phyloP scores from a whole-genome alignment of 2,113 vertebrate genomes.

The Acrocephalus arundinaceus region DNA sequence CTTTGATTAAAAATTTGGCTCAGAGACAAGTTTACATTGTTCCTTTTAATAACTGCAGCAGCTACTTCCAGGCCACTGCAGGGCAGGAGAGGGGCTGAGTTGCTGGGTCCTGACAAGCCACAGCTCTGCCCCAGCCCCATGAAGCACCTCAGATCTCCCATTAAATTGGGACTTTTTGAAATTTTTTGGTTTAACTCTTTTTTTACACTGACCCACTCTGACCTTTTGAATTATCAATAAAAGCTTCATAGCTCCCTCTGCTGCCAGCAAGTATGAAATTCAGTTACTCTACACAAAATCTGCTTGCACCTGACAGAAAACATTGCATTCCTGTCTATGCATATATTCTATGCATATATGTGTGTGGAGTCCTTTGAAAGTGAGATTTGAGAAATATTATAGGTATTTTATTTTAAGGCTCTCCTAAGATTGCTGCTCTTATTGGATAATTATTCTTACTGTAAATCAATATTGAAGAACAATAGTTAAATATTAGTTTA shows the following conservation, averaged over 20 bases:
- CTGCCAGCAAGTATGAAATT: background rate
- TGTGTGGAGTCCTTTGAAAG: background rate
- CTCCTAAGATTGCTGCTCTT: background rate
- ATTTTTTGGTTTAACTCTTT: background rate
- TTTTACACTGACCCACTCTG: background rate
- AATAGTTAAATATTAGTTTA: background rate
- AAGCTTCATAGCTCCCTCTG: conserved; percentile 50
- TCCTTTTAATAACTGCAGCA: background rate
- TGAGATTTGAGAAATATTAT: background rate
- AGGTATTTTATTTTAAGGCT: background rate
- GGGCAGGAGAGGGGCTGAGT: background rate
- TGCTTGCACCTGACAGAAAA: background rate
- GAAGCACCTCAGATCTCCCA: background rate
- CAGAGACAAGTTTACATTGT: background rate
- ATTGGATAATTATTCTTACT: background rate
- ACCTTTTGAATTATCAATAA: background rate
- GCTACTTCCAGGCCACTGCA: background rate
- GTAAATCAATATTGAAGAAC: background rate
- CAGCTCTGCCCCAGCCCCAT: background rate
- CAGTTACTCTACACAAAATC: background rate
- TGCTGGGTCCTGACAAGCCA: background rate
- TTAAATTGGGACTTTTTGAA: background rate
- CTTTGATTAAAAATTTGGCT: conserved; percentile 33
- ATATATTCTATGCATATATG: background rate
- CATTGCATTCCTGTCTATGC: background rate